Evolutionary conservation across 1,140 invertebrate genomes (phyloP).

Genomic region (Artemia franciscana): DNA sequence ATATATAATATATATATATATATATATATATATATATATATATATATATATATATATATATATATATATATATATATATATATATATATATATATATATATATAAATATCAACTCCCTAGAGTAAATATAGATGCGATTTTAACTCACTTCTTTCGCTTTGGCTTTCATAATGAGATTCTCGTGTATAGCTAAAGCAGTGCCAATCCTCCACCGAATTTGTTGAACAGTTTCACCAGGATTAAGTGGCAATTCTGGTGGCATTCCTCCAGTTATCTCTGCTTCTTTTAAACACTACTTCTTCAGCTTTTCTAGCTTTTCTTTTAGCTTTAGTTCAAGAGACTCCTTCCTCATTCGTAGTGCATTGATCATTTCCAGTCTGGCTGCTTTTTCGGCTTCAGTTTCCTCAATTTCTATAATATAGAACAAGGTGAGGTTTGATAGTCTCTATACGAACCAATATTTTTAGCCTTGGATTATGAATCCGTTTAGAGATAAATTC

Average conservation of each 20-base stretch:
- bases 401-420: constrained; percentile 14
- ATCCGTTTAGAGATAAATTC: not conserved
- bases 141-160: constrained; percentile 32
- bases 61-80: constrained; percentile 7
- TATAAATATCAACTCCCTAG: no score
- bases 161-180: constrained; percentile 35
- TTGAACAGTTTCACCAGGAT: constrained; percentile 47
- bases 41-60: constrained; percentile 9
- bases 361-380: constrained; percentile 28
- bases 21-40: not conserved
- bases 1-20: no score
- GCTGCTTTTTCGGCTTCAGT: constrained; percentile 21
- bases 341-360: constrained; percentile 27
- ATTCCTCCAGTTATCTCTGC: constrained; percentile 58
- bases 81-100: constrained; percentile 8
- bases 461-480: no score
- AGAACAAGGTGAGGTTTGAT: no score
- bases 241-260: constrained; percentile 52
- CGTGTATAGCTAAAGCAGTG: constrained; percentile 39
- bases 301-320: constrained; percentile 51
- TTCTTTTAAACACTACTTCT: constrained; percentile 52
- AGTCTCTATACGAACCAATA: no score
- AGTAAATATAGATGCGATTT: no score
- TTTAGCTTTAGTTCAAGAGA: constrained; percentile 36
- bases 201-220: constrained; percentile 34